Evolutionary conservation across 2,113 vertebrate species (phyloP).

Genomic region (Gopherus evgoodei): DNA sequence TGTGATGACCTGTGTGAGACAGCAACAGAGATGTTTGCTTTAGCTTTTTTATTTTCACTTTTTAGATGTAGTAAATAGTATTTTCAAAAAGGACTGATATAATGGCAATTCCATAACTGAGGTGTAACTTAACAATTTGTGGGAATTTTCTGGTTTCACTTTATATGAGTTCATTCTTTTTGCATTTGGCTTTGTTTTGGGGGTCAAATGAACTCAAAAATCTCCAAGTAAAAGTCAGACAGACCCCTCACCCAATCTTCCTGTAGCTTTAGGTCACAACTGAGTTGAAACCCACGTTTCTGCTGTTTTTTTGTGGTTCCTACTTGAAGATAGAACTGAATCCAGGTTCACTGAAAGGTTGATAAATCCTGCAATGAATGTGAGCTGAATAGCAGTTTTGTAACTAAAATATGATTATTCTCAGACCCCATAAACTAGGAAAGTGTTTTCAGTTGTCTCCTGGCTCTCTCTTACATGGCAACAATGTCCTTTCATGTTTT

Average conservation of each 20-base stretch:
- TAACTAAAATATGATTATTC: conserved; percentile 43
- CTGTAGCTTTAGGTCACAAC: background rate
- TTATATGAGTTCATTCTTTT: background rate
- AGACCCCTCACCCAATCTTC: background rate
- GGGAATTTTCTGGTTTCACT: background rate
- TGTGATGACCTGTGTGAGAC: background rate
- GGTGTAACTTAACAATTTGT: background rate
- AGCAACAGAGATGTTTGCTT: background rate
- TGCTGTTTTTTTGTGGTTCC: background rate
- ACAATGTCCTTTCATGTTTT: conserved; percentile 20
- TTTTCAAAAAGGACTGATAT: background rate
- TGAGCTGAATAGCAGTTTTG: background rate
- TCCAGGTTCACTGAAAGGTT: background rate
- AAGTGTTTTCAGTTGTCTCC: conserved; percentile 39
- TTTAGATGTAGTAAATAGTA: fast-evolving
- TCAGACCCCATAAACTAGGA: background rate
- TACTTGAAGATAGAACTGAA: background rate
- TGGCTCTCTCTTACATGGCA: background rate
- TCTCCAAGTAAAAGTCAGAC: background rate
- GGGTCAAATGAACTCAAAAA: background rate
- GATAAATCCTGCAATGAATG: background rate
- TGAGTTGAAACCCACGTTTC: conserved; percentile 2
- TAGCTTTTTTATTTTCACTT: background rate
- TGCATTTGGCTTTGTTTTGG: background rate
- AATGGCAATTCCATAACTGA: background rate